Percentiles rank a stretch among this genome's conserved stretches.
Evolutionary conservation across 2,113 vertebrate genomes (phyloP).

Genomic region (Lepisosteus osseus): DNA sequence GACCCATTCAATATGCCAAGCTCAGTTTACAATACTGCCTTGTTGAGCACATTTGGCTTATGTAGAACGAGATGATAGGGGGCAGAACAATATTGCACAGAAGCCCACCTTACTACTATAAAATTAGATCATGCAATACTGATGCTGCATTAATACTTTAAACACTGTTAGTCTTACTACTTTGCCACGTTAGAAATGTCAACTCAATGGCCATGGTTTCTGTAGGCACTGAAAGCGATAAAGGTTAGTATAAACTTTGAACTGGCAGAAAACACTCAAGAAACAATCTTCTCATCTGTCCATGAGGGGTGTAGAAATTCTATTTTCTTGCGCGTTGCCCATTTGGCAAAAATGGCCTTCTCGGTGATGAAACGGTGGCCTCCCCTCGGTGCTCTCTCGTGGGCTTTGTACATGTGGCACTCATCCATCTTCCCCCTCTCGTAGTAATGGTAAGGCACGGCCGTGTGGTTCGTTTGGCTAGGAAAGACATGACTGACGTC

Average conservation of each 20-base stretch:
- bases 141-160: too few species aligned
- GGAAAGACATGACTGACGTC: background rate
- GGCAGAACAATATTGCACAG: too few species aligned
- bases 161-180: background rate
- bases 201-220: too few species aligned
- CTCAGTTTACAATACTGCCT: too few species aligned
- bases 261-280: background rate
- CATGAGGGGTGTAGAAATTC: slow-evolving; percentile 79
- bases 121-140: too few species aligned
- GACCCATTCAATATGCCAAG: too few species aligned
- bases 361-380: slow-evolving; percentile 96
- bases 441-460: slow-evolving; percentile 91
- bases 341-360: slow-evolving; percentile 87
- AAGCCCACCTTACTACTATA: too few species aligned
- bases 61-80: too few species aligned
- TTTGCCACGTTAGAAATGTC: too few species aligned
- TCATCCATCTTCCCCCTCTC: slow-evolving; percentile 77
- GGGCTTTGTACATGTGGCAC: slow-evolving; percentile 82
- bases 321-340: slow-evolving; percentile 77
- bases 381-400: slow-evolving; percentile 67
- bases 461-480: slow-evolving; percentile 59
- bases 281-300: slow-evolving; percentile 35
- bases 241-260: background rate
- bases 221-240: too few species aligned
- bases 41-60: too few species aligned